A percentile compares a stretch with the other conserved stretches of the same genome.
These are phyloP conservation scores for Odontophorus gujanensis DNA, from an alignment of 2,113 vertebrate species.

Conservation along the genomic window DNA sequence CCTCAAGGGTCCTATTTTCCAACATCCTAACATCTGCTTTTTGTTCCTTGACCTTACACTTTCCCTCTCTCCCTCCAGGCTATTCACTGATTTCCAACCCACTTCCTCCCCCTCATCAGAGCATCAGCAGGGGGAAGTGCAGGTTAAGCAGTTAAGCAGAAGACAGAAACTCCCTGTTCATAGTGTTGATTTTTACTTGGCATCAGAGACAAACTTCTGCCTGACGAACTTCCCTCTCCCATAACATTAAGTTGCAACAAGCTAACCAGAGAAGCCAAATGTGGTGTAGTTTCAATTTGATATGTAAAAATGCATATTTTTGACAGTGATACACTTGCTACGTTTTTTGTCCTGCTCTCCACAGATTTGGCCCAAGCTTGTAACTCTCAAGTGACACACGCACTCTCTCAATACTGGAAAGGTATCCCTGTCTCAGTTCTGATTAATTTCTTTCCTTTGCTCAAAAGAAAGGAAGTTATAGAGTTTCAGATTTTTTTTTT, in stretches of 20 bases:
- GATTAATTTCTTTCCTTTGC: not conserved
- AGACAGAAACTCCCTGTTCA: not conserved
- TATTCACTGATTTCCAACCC: constrained; percentile 12
- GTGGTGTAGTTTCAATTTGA: not conserved
- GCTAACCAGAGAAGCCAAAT: not conserved
- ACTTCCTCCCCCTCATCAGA: constrained; percentile 4
- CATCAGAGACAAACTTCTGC: not conserved
- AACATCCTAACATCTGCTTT: constrained; percentile 24
- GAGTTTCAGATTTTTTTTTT: not conserved
- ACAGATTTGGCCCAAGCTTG: not conserved
- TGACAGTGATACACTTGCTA: not conserved
- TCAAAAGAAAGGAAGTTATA: not conserved
- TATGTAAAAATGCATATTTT: not conserved
- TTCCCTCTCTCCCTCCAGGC: constrained; percentile 34
- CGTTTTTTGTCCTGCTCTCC: not conserved
- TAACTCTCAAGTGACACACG: not conserved
- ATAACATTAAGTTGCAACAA: not conserved
- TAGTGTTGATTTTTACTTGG: not conserved
- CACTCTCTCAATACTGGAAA: not conserved
- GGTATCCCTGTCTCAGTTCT: rapidly evolving
- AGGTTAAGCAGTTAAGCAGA: constrained; percentile 43
- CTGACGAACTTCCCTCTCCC: not conserved
- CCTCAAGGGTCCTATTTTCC: constrained; percentile 40
- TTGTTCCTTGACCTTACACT: constrained; percentile 50
- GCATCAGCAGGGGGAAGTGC: not conserved